A percentile compares a stretch with the other conserved stretches of the same genome.
phyloP scores from a whole-genome alignment of 2,113 vertebrate genomes.

The Poicephalus gulielmi region DNA sequence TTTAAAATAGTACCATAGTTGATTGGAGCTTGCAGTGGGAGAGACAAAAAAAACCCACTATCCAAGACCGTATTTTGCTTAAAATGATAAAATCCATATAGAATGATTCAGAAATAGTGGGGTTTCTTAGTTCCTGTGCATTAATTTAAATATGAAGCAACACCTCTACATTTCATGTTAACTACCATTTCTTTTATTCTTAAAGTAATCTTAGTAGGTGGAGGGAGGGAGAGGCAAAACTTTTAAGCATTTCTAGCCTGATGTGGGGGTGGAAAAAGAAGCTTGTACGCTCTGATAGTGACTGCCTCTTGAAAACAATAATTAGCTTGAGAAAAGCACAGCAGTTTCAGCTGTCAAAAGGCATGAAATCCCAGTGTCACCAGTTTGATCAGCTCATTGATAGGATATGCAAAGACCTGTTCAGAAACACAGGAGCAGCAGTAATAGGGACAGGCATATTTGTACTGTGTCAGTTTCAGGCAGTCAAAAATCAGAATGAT shows the following conservation, averaged over 20 bases:
- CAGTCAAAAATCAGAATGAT: background rate
- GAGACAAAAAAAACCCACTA: background rate
- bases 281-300: constrained; percentile 53
- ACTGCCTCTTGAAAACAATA: constrained; percentile 71
- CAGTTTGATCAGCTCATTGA: constrained; percentile 58
- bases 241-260: constrained; percentile 43
- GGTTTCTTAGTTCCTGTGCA: background rate
- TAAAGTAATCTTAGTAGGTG: constrained; percentile 48
- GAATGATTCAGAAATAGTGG: background rate
- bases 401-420: constrained; percentile 46
- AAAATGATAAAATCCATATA: constrained; percentile 13
- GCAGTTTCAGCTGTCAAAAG: constrained; percentile 64
- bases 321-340: constrained; percentile 63
- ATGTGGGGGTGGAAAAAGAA: constrained; percentile 46
- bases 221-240: constrained; percentile 14
- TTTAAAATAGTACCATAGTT: background rate
- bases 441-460: background rate
- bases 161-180: constrained; percentile 46
- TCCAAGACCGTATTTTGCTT: background rate
- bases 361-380: constrained; percentile 52
- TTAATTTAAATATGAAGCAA: constrained; percentile 45
- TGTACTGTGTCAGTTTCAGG: constrained; percentile 4
- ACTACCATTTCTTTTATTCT: constrained; percentile 53
- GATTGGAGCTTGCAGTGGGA: background rate
- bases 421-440: constrained; percentile 13